These are phyloP conservation scores for Chironomus tentans DNA, from an alignment of 2,888 invertebrate species.

Conservation along the genomic window DNA sequence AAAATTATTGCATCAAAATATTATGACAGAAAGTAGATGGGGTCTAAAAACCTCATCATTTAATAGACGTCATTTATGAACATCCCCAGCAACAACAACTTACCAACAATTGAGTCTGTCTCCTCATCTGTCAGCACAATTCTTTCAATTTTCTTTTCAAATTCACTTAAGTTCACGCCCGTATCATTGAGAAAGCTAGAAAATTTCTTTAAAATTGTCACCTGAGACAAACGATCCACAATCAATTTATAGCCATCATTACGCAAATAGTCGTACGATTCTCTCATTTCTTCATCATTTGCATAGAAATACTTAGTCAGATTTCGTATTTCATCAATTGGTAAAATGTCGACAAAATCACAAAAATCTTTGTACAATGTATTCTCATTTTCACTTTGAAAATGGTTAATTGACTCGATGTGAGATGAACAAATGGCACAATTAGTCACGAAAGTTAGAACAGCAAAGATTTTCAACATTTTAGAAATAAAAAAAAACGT, in stretches of 20 bases:
- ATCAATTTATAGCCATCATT: background rate
- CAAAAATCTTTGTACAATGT: background rate
- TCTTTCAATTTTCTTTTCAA: background rate
- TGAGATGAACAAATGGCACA: background rate
- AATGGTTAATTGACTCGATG: constrained; percentile 1
- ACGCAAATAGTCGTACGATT: constrained; percentile 9
- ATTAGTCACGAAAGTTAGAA: background rate
- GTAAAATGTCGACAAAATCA: constrained; percentile 10
- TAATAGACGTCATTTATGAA: no score
- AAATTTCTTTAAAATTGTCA: constrained; percentile 1
- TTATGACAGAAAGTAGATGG: no score
- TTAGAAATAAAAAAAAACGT: background rate
- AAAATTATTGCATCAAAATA: no score
- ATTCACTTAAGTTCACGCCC: background rate
- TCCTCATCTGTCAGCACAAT: constrained; percentile 15
- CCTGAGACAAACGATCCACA: background rate
- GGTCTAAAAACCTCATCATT: no score
- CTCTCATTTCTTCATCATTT: constrained; percentile 9
- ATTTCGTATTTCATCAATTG: constrained; percentile 15
- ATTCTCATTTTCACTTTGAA: background rate
- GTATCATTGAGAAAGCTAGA: background rate
- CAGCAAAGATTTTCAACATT: background rate
- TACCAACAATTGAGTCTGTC: background rate
- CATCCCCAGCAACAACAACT: no score
- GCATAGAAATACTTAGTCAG: constrained; percentile 7